Base-by-base conservation (phyloP, 64 coral and sea anemone genomes). In the Porites australiensis region DNA sequence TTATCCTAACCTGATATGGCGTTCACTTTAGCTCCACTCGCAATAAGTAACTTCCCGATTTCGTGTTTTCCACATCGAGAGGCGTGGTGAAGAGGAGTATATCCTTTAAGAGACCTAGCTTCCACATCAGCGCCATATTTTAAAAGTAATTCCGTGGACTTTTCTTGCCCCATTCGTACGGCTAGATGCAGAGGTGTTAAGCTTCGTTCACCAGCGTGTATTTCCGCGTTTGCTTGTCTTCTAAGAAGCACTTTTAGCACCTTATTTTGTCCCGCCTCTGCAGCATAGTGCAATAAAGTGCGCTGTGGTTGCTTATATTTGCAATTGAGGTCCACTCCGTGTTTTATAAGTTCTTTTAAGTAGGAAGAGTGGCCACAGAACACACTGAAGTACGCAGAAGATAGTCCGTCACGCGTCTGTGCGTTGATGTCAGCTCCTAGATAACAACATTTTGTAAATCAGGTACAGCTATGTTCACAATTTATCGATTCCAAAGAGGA, bases 361-460 rank as follows among this genome's bases (percentile, higher is more conserved):
- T 68, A 90, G 15, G 79, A 45, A 7, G 77, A n/a, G 44, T 90
- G 83, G 49, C 89, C 93, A 53, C 79, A 90, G 60, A 82, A 77
- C 6, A 83, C 73, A 49, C 71, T 70, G 10, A 91, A 69, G 3
- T 90, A 83, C 7, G 93, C 89, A 6, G 89, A 79, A 20, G 88
- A 87, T 2, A 95, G 44, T 0, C 82, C 89, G 13, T 91, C 89
- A 19, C 72, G 75, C 8, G 89, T 91, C 15, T 82, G 79, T 6
- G 88, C 60, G 53, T 95, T 95, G 52, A 95, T 91, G 47, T 95
- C 82, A 9, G 89, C 93, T 43, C 93, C 93, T 95, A 13, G 22
- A 48, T 20, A 65, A 89, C 16, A 13, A 79, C 15, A 82, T 3
- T 14, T 79, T 58, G 47, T 23, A 2, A 2, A 82, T 27, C 20